phyloP scores from a whole-genome alignment of 2,113 vertebrate species.

The Triplophysa dalaica region DNA sequence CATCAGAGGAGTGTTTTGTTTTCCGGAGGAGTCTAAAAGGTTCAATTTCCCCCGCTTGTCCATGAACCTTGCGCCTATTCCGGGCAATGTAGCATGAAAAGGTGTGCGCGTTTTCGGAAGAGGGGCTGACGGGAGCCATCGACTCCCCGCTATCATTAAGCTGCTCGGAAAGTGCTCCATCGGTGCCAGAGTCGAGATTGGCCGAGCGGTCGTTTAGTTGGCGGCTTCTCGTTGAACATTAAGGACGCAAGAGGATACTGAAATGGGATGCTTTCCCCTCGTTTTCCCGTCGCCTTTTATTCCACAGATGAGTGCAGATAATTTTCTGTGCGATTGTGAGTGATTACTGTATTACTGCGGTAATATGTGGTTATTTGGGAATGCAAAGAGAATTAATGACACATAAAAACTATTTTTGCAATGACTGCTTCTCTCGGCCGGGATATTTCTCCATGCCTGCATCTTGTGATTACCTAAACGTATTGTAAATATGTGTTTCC shows the following conservation, averaged over 20 bases:
- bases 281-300: slow-evolving; percentile 71
- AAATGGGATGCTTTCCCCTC: slow-evolving; percentile 62
- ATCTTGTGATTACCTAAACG: slow-evolving; percentile 89
- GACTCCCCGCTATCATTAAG: slow-evolving; percentile 77
- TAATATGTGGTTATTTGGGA: slow-evolving; percentile 86
- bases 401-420: slow-evolving; percentile 87
- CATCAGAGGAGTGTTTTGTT: slow-evolving; percentile 51
- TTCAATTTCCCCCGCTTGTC: slow-evolving; percentile 60
- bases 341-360: slow-evolving; percentile 93
- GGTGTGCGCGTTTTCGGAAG: slow-evolving; percentile 59
- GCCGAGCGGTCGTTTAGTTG: slow-evolving; percentile 61
- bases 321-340: slow-evolving; percentile 93
- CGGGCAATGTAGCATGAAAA: slow-evolving; percentile 78
- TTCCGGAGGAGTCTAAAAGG: slow-evolving; percentile 42
- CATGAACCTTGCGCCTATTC: slow-evolving; percentile 71
- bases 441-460: slow-evolving; percentile 76
- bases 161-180: slow-evolving; percentile 68
- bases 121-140: slow-evolving; percentile 58
- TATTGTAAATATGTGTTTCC: slow-evolving; percentile 84
- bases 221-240: slow-evolving; percentile 78
- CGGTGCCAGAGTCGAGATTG: slow-evolving; percentile 59
- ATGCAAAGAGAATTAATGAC: slow-evolving; percentile 92
- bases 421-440: slow-evolving; percentile 81
- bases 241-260: slow-evolving; percentile 76
- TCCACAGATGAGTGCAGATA: slow-evolving; percentile 92